Evolutionary conservation across 23 tunicate species (phyloP).

Genomic region (Aplidium turbinatum): DNA sequence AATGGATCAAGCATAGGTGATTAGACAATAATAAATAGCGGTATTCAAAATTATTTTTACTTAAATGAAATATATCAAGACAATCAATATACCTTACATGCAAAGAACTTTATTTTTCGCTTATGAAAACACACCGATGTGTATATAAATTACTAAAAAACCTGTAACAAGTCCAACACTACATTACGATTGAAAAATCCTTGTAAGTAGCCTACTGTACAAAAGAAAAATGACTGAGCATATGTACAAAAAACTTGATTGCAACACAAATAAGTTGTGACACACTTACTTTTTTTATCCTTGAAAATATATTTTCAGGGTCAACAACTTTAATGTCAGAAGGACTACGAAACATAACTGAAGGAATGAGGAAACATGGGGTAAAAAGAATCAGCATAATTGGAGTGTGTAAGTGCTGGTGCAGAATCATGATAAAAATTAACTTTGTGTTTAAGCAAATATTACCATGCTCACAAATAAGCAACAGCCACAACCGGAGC

Average conservation of each 20-base stretch:
- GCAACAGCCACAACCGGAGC: neutral
- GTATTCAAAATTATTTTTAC: neutral
- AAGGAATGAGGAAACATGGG: conserved; percentile 73
- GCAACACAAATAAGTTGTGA: neutral
- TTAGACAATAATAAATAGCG: neutral
- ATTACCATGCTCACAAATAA: too few relatives aligned
- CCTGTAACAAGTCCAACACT: too few relatives aligned
- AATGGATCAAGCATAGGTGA: conserved; percentile 34
- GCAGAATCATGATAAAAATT: too few relatives aligned
- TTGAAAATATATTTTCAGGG: conserved; percentile 36
- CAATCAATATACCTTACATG: too few relatives aligned
- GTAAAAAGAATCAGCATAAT: conserved; percentile 59
- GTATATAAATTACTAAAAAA: too few relatives aligned
- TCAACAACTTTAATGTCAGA: conserved; percentile 70
- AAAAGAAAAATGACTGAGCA: neutral
- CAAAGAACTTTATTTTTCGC: too few relatives aligned
- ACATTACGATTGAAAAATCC: too few relatives aligned
- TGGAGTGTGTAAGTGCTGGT: conserved; percentile 52
- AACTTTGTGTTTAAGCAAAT: neutral
- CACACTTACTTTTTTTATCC: too few relatives aligned
- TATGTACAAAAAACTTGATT: neutral
- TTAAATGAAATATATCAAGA: neutral
- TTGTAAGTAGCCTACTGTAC: too few relatives aligned
- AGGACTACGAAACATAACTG: conserved; percentile 54
- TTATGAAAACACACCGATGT: too few relatives aligned